Conservation (phyloP, 2,113 vertebrate species). For the Mugil cephalus region DNA sequence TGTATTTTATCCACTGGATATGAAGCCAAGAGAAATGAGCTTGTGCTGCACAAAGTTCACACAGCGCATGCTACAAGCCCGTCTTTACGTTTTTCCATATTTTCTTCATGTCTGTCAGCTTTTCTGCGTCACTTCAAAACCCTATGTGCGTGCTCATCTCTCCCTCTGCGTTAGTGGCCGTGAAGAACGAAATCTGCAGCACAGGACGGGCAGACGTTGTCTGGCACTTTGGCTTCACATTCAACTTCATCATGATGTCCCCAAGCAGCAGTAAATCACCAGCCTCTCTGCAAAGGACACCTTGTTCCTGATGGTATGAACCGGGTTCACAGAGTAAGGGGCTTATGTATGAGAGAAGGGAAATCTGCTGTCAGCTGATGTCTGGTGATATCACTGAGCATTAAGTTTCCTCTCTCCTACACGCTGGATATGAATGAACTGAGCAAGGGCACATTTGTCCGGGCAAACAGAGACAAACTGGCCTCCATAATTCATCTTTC, state of each 20-base stretch:
- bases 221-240: conserved; percentile 39
- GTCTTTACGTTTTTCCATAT: background rate
- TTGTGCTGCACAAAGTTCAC: background rate
- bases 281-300: conserved; percentile 33
- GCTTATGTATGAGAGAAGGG: background rate
- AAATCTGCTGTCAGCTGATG: conserved; percentile 21
- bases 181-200: conserved; percentile 25
- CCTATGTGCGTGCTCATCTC: background rate
- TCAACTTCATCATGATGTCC: conserved; percentile 35
- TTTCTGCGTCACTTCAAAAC: background rate
- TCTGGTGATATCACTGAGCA: conserved; percentile 30
- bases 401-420: background rate
- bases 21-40: background rate
- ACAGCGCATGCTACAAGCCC: background rate
- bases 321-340: conserved; percentile 17
- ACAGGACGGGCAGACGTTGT: conserved; percentile 37
- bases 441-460: conserved; percentile 47
- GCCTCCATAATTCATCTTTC: conserved; percentile 73
- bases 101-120: background rate
- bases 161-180: background rate
- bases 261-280: conserved; percentile 40
- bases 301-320: conserved; percentile 17
- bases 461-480: conserved; percentile 61
- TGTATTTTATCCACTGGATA: background rate
- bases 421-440: conserved; percentile 31